Conservation (phyloP, 2,113 vertebrate species). For the Oreochromis aureus region DNA sequence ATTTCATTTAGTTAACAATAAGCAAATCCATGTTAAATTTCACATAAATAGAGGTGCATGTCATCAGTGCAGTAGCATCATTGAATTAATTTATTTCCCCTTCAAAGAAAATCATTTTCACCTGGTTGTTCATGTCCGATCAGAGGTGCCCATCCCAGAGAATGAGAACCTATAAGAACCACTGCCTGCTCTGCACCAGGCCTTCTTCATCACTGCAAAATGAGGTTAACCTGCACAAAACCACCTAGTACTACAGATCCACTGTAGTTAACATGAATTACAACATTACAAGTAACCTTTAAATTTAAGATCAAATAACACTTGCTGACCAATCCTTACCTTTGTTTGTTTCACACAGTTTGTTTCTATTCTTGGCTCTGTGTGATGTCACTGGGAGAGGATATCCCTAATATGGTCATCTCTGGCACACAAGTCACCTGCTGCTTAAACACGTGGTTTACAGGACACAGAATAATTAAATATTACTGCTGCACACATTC, state of each 20-base stretch:
- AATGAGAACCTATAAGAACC: neutral
- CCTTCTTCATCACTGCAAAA: neutral
- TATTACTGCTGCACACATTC: neutral
- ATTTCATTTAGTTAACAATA: too few species aligned
- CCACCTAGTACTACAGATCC: neutral
- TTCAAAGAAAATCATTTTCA: neutral
- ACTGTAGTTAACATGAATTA: neutral
- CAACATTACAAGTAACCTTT: neutral
- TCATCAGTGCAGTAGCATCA: neutral
- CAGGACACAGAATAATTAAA: neutral
- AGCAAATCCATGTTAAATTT: neutral
- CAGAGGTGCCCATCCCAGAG: neutral
- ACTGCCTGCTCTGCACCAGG: neutral
- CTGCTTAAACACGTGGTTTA: accelerated
- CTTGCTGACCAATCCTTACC: neutral
- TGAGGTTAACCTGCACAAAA: neutral
- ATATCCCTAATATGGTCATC: neutral
- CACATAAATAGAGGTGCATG: neutral
- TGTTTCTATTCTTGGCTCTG: neutral
- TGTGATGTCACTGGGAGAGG: neutral
- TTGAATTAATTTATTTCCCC: neutral
- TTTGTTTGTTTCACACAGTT: neutral
- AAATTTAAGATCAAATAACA: neutral
- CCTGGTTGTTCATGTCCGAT: neutral
- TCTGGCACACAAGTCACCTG: neutral